Conservation (phyloP, 30 jellyfish, hydroid and myxozoan genomes). For the Hydra vulgaris region DNA sequence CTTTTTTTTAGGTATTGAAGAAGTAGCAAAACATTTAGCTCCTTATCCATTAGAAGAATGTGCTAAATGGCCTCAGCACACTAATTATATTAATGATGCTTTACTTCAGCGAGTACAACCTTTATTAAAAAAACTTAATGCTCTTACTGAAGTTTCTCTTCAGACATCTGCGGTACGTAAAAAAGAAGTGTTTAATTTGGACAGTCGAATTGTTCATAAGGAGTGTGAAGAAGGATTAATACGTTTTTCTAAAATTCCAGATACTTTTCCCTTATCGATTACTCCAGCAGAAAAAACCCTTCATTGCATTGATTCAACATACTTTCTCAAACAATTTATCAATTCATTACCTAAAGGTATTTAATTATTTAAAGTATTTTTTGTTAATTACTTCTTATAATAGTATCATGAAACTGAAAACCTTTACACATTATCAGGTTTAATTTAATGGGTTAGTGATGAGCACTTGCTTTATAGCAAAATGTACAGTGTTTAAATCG, state of each 20-base stretch:
- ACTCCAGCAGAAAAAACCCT: conserved; percentile 48
- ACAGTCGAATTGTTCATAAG: conserved; percentile 1
- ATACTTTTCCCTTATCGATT: conserved; percentile 40
- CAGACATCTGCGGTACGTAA: conserved; percentile 3
- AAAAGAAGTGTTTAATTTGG: conserved; percentile 6
- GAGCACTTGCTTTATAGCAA: no score
- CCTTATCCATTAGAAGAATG: conserved; percentile 69
- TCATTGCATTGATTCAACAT: conserved; percentile 46
- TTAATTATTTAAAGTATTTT: neutral
- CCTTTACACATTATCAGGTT: no score
- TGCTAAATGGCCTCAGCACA: conserved; percentile 41
- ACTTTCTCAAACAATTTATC: conserved; percentile 26
- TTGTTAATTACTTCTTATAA: neutral
- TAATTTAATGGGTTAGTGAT: no score
- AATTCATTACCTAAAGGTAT: conserved; percentile 1
- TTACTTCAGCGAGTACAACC: conserved; percentile 55
- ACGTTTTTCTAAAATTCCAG: conserved; percentile 40
- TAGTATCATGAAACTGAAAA: no score
- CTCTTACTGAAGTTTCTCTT: conserved; percentile 42
- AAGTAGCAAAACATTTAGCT: conserved; percentile 33
- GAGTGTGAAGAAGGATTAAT: conserved; percentile 2
- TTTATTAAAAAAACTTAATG: conserved; percentile 33
- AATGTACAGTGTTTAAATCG: no score
- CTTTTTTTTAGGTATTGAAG: conserved; percentile 18
- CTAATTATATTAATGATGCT: conserved; percentile 25